These are phyloP conservation scores for Neosalanx taihuensis DNA, from an alignment of 2,797 vertebrate species.

Conservation along the genomic window DNA sequence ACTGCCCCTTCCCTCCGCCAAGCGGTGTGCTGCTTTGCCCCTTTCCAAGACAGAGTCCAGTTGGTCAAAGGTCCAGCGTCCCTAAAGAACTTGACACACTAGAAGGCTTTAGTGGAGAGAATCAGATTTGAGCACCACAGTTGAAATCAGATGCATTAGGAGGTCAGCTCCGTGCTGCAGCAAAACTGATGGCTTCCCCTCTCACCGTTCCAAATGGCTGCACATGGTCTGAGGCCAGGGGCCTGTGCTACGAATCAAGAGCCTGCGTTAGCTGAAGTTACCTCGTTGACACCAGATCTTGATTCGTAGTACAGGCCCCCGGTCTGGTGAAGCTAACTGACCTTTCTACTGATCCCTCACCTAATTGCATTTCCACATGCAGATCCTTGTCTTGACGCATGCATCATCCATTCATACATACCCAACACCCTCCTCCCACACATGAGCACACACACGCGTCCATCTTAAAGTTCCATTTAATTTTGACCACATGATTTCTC, in stretches of 20 bases:
- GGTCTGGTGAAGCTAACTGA: slow-evolving; percentile 10
- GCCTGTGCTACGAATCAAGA: too few relatives aligned
- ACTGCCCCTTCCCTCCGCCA: too few relatives aligned
- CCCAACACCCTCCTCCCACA: not conserved
- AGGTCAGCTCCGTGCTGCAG: slow-evolving; percentile 78
- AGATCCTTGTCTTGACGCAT: slow-evolving; percentile 6
- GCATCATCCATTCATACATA: slow-evolving; percentile 16
- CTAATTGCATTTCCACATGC: slow-evolving; percentile 14
- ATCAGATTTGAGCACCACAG: slow-evolving; percentile 70
- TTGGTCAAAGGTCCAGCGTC: slow-evolving; percentile 99
- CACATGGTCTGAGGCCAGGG: slow-evolving; percentile 57
- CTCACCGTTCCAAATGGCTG: slow-evolving; percentile 1
- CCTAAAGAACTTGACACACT: slow-evolving; percentile 91
- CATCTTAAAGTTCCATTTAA: not conserved
- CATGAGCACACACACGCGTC: not conserved
- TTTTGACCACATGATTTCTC: slow-evolving; percentile 15
- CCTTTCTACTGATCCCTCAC: slow-evolving; percentile 17
- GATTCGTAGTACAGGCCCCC: too few relatives aligned
- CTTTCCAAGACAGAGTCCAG: slow-evolving; percentile 94
- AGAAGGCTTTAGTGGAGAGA: slow-evolving; percentile 76
- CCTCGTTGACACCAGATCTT: too few relatives aligned
- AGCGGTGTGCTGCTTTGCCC: slow-evolving; percentile 79
- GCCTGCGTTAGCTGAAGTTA: too few relatives aligned
- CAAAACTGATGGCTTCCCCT: slow-evolving; percentile 71
- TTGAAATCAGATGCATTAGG: slow-evolving; percentile 70